A percentile compares a stretch with the other conserved stretches of the same genome.
phyloP scores from a whole-genome alignment of 2,888 invertebrate species.

The Notodonta ziczac region DNA sequence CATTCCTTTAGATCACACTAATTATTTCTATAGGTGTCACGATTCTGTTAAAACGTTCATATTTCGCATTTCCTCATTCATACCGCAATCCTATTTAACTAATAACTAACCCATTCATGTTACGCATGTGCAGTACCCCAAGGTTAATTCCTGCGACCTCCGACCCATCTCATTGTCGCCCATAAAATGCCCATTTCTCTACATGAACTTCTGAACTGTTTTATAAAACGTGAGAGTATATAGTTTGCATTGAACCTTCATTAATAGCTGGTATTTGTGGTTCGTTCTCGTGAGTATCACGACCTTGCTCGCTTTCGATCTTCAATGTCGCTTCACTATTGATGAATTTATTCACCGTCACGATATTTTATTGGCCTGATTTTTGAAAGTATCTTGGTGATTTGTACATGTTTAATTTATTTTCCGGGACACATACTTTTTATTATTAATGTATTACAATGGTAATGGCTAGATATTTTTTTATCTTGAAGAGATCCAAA shows the following conservation, averaged over 20 bases:
- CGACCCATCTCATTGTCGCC: background rate
- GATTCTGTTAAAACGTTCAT: no score
- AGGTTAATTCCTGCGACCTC: slow-evolving; percentile 3
- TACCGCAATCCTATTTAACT: background rate
- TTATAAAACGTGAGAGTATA: background rate
- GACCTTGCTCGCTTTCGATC: slow-evolving; percentile 45
- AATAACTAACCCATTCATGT: background rate
- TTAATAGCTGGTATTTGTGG: slow-evolving; percentile 10
- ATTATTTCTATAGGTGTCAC: background rate
- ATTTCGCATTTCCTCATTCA: no score
- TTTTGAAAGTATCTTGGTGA: no score
- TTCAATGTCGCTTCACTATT: slow-evolving; percentile 44
- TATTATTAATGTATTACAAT: no score
- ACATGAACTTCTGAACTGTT: background rate
- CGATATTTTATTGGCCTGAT: background rate
- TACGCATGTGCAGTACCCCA: background rate
- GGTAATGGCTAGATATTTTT: no score
- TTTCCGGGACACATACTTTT: no score
- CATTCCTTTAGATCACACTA: slow-evolving; percentile 3
- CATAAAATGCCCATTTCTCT: background rate
- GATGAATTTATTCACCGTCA: slow-evolving; percentile 23
- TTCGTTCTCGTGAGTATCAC: slow-evolving; percentile 8
- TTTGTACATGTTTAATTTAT: no score
- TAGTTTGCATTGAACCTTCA: background rate
- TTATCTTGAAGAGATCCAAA: no score